Conservation (phyloP, 2,888 invertebrate species). For the Salpingus planirostris region DNA sequence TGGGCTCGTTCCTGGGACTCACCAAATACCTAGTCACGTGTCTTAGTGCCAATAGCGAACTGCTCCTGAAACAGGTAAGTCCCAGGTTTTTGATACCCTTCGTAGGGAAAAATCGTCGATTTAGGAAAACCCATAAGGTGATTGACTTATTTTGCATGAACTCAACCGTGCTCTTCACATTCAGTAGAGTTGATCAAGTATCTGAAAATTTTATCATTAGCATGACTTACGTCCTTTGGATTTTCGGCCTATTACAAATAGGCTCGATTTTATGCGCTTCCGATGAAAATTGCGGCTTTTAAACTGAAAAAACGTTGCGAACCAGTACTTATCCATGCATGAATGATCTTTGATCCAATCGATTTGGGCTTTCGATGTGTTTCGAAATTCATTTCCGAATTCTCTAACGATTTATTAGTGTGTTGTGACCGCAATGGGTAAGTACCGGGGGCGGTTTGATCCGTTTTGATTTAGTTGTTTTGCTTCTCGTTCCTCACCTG, state of each 20-base stretch:
- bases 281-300: too few species aligned
- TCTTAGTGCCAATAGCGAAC: constrained; percentile 84
- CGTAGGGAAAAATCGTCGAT: too few species aligned
- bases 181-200: too few species aligned
- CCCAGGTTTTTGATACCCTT: too few species aligned
- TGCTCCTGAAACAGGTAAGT: constrained; percentile 81
- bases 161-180: too few species aligned
- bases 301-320: too few species aligned
- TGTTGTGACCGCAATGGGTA: constrained; percentile 34
- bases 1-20: constrained; percentile 83
- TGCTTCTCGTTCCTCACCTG: constrained; percentile 84
- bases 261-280: too few species aligned
- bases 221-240: too few species aligned
- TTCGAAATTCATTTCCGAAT: constrained; percentile 2
- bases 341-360: constrained; percentile 14
- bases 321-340: constrained; percentile 43
- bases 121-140: too few species aligned
- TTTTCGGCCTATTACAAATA: too few species aligned
- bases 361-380: constrained; percentile 15
- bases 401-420: constrained; percentile 2
- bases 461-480: constrained; percentile 71
- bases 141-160: too few species aligned
- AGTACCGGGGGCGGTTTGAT: constrained; percentile 48
- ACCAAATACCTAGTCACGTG: constrained; percentile 91
- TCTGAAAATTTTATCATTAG: too few species aligned